Conservation (phyloP, 2,113 vertebrate genomes). For the Eptatretus burgeri region DNA sequence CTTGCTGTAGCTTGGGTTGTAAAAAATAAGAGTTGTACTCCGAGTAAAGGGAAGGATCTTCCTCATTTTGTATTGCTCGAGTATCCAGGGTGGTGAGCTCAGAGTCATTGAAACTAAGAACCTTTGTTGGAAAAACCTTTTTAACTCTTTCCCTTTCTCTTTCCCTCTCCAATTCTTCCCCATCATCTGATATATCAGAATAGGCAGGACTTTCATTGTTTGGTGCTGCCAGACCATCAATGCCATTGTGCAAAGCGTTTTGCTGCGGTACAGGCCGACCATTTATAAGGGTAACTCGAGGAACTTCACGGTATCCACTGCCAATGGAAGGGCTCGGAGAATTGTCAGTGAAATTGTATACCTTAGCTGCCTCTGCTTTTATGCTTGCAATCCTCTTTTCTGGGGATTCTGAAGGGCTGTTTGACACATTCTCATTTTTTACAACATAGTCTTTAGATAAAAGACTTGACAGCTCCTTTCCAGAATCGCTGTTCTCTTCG, state of each 20-base stretch:
- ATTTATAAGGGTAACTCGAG: constrained; percentile 33
- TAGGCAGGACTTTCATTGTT: constrained; percentile 92
- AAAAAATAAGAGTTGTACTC: not conserved
- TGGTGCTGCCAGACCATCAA: constrained; percentile 45
- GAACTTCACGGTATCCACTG: constrained; percentile 40
- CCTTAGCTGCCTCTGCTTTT: constrained; percentile 86
- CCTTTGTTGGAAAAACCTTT: constrained; percentile 1
- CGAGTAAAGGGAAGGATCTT: constrained; percentile 5
- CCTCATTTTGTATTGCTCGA: constrained; percentile 5
- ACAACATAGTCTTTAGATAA: constrained; percentile 3
- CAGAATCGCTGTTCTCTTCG: not conserved
- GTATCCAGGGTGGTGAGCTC: constrained; percentile 5
- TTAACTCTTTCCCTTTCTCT: constrained; percentile 29
- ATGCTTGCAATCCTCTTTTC: constrained; percentile 89
- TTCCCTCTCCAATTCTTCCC: constrained; percentile 77
- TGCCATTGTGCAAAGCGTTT: constrained; percentile 57
- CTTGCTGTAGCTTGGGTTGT: not conserved
- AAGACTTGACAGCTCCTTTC: constrained; percentile 1
- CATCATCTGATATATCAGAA: constrained; percentile 83
- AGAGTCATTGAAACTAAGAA: constrained; percentile 1
- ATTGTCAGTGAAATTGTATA: constrained; percentile 91
- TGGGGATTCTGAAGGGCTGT: constrained; percentile 60
- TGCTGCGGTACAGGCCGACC: constrained; percentile 32
- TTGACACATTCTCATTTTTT: constrained; percentile 55
- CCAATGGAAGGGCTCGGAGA: constrained; percentile 81